Conservation (phyloP, 2,888 invertebrate genomes). For the Drosophila anomalipes region DNA sequence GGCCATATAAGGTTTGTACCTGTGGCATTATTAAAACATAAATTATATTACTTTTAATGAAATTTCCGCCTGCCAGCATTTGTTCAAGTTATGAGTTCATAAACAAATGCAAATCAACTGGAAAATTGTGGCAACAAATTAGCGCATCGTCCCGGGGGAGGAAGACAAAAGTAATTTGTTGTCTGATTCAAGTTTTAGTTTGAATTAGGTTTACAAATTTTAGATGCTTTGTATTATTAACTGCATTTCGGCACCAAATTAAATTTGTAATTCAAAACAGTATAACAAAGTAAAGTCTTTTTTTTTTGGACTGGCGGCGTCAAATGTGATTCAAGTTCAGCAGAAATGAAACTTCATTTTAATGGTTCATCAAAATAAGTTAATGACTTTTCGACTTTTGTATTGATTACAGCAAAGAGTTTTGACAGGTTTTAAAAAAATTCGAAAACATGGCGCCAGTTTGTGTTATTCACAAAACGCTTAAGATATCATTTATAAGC, state of each 20-base stretch:
- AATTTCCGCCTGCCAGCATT: conserved; percentile 69
- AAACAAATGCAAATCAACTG: conserved; percentile 74
- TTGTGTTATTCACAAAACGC: conserved; percentile 10
- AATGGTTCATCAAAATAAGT: conserved; percentile 76
- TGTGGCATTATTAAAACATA: conserved; percentile 75
- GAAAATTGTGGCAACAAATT: conserved; percentile 78
- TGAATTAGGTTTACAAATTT: conserved; percentile 66
- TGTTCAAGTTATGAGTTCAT: conserved; percentile 73
- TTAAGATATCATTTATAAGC: conserved; percentile 52
- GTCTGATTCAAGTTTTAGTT: conserved; percentile 42
- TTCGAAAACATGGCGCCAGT: conserved; percentile 35
- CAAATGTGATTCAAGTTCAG: conserved; percentile 54
- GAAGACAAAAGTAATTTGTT: conserved; percentile 37
- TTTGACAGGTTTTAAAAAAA: conserved; percentile 56
- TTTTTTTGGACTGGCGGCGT: conserved; percentile 48
- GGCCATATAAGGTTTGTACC: conserved; percentile 54
- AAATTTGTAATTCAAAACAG: conserved; percentile 73
- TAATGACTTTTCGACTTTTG: conserved; percentile 62
- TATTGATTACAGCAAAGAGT: conserved; percentile 63
- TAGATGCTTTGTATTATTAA: conserved; percentile 73
- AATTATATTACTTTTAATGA: conserved; percentile 73
- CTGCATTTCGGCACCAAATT: conserved; percentile 57
- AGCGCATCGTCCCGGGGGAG: conserved; percentile 65
- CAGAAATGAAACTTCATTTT: conserved; percentile 59
- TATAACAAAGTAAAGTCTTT: conserved; percentile 23